Evolutionary conservation across 2,797 vertebrate genomes (phyloP), one percentile per base, ranked within the genome.

Genomic region (Staurois parvus): DNA sequence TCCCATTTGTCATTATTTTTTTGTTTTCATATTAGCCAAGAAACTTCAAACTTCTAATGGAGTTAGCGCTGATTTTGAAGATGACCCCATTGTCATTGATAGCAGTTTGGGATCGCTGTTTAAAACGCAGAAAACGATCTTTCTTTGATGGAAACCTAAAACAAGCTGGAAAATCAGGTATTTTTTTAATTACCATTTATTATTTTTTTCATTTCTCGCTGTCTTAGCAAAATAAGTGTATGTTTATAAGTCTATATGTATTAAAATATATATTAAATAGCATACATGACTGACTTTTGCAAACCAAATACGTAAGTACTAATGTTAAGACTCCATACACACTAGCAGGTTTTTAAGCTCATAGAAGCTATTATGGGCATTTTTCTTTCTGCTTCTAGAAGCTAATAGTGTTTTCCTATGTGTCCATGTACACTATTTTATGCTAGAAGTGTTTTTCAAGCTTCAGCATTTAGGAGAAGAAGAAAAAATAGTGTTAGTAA

Each of bases 31-130:
- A 59, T 42, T 24, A 77, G 73, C 42, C 8, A 76, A 72, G 21
- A 52, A 59, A 24, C 19, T 19, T 24, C 1, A 24, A 59, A 59
- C 21, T 21, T 5, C 21, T 37, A 9, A 37, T 37, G 9, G 8
- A 7, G 3, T 2, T 19, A 2, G 8, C 1, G 40, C 64, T 26
- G 17, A 21, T 56, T 83, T 77, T 67, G 40, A n/a, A 9, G 74
- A 86, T 73, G 74, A 78, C 0, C 85, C 85, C 66, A 26, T 40
- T 30, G 67, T 86, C 29, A 42, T 86, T 67, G 85, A 10, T 52
- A 82, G 79, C 79, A 86, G 85, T 29, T 40, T 62, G 32, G 15
- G 24, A 6, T 82, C 24, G 0, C 13, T 0, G 10, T 5, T n/a
- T 5, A 9, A 34, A 21, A 5, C 64, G 72, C 10, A 1, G 1